Base-by-base conservation (phyloP, 2,888 invertebrate genomes). In the Plagodis dolabraria region DNA sequence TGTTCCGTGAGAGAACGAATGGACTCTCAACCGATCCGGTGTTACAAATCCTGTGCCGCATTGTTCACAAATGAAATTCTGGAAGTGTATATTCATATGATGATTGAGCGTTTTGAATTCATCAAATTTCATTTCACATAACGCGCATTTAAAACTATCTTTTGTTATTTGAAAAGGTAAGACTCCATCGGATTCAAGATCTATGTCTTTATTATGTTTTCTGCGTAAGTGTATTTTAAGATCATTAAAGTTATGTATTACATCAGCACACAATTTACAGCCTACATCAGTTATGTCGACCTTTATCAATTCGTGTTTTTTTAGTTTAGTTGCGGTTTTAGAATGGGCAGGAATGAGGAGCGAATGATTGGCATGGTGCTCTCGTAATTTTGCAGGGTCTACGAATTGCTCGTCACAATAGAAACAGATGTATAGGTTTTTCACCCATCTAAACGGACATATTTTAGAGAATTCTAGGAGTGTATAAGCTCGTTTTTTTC, bases 51-150 rank as follows among this genome's bases (percentile, higher is more conserved):
- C 92, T 0, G 83, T 69, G 0, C 92, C 92, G 50, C 92, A 92
- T 56, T 83, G 85, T 45, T 91, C 91, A 53, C 92, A 92, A 40
- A 92, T 90, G 52, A 85, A 92, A 64, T 92, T 88, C 63, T 87
- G 89, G 53, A 84, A 92, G 64, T 92, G 92, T 0, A 84, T 68
- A 53, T 92, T 92, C 92, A 92, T 92, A 47, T 92, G 92, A n/a
- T 89, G 86, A 36, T 90, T 90, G 0, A 92, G 60, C 6, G 86
- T 78, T 64, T 87, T 89, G 53, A 83, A 92, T 42, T 90, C 89
- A 0, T 79, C 76, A 53, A 77, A 91, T 42, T 70, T 79, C 43
- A 80, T 78, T 5, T 74, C 70, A 57, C 92, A 92, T 0, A 89
- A 48, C 0, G 77, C 84, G 65, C 92, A 92, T 48, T 77, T 72